Evolutionary conservation across 2,797 vertebrate genomes (phyloP).

Genomic region (Coregonus ussuriensis): DNA sequence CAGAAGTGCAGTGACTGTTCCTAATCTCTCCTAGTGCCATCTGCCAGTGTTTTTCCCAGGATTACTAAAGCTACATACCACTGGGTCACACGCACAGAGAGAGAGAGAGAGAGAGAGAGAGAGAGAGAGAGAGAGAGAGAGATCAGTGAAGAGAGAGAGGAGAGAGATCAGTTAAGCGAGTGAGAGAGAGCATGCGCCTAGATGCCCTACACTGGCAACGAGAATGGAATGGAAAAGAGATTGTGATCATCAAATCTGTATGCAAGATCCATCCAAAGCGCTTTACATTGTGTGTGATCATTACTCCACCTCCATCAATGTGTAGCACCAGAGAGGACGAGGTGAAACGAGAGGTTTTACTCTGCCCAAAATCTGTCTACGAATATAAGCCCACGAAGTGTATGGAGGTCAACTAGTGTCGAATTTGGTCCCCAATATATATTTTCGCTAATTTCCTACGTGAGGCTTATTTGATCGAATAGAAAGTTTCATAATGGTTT

Average conservation of each 20-base stretch:
- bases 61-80: constrained; percentile 50
- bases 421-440: too few relatives aligned
- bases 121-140: background rate
- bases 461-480: too few relatives aligned
- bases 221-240: background rate
- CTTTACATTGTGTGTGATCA: background rate
- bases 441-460: too few relatives aligned
- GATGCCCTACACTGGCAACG: background rate
- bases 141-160: background rate
- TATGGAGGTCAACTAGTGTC: too few relatives aligned
- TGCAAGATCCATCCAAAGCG: background rate
- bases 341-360: too few relatives aligned
- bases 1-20: constrained; percentile 60
- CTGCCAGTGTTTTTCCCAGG: constrained; percentile 66
- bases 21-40: constrained; percentile 64
- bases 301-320: background rate
- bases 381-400: too few relatives aligned
- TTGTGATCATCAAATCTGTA: background rate
- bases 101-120: background rate
- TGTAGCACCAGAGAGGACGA: too few relatives aligned
- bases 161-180: background rate
- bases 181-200: background rate
- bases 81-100: too few relatives aligned
- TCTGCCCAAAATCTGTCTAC: too few relatives aligned
- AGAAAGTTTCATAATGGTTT: too few relatives aligned